A percentile compares a stretch with the other conserved stretches of the same genome.
Evolutionary conservation across 2,113 vertebrate species (phyloP).

Genomic region (Stercorarius parasiticus): DNA sequence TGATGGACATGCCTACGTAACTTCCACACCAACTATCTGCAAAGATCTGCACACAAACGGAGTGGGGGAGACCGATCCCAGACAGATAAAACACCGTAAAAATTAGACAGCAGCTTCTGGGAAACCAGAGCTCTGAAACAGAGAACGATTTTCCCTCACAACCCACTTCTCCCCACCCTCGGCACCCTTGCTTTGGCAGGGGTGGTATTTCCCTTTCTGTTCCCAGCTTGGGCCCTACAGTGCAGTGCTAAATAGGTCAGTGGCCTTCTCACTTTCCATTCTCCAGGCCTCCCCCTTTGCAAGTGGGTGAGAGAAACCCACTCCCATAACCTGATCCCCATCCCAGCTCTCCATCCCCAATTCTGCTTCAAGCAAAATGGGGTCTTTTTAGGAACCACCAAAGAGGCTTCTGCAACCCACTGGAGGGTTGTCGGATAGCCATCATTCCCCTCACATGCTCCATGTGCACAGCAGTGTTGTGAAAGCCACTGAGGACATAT

Average conservation of each 20-base stretch:
- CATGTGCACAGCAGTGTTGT: neutral
- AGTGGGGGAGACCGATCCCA: constrained; percentile 52
- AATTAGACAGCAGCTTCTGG: constrained; percentile 27
- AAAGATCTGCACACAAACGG: constrained; percentile 54
- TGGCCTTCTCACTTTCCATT: neutral
- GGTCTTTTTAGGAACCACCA: neutral
- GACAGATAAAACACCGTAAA: neutral
- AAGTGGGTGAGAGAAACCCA: neutral
- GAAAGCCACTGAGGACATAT: neutral
- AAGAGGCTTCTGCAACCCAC: neutral
- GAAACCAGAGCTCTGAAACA: neutral
- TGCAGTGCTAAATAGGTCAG: constrained; percentile 4
- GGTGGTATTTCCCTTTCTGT: neutral
- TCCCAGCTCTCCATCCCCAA: neutral
- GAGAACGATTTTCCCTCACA: neutral
- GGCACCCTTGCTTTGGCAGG: neutral
- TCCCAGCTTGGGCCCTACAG: constrained; percentile 42
- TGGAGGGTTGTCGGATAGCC: neutral
- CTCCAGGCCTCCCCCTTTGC: neutral
- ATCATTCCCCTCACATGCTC: neutral
- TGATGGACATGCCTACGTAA: constrained; percentile 10
- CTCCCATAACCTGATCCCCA: neutral
- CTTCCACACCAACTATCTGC: constrained; percentile 53
- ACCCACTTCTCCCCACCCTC: neutral
- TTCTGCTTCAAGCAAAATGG: neutral